These are phyloP conservation scores for Tonatia bakeri DNA, from an alignment of 2,113 vertebrate genomes.

Conservation along the genomic window DNA sequence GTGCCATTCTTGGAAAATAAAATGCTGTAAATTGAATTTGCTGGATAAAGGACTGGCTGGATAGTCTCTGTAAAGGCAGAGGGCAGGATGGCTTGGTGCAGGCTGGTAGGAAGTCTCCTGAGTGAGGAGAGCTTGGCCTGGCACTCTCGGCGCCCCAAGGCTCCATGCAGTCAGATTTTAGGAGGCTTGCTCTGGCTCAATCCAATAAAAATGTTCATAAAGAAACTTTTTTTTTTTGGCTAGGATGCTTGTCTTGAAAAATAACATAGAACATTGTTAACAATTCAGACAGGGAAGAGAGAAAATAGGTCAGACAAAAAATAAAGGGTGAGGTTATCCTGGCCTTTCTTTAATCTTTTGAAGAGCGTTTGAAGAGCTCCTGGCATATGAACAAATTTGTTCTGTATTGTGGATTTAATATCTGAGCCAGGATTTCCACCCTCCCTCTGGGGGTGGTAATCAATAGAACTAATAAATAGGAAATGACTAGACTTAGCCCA, in stretches of 20 bases:
- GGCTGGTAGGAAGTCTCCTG: conserved; percentile 53
- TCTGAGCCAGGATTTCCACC: conserved; percentile 59
- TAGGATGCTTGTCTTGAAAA: conserved; percentile 53
- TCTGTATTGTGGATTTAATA: conserved; percentile 61
- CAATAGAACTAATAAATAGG: conserved; percentile 63
- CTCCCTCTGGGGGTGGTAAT: conserved; percentile 45
- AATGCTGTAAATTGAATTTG: conserved; percentile 68
- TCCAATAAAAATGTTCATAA: conserved; percentile 75
- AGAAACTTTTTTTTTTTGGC: conserved; percentile 66
- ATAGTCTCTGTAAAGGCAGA: conserved; percentile 16
- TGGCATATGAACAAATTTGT: conserved; percentile 53
- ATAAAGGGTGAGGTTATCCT: neutral
- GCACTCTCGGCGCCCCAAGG: neutral
- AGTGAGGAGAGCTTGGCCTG: conserved; percentile 58
- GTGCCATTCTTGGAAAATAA: conserved; percentile 65
- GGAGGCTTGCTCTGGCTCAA: conserved; percentile 51
- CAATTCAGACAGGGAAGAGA: conserved; percentile 49
- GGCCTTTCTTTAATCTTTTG: conserved; percentile 61
- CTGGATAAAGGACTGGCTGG: conserved; percentile 49
- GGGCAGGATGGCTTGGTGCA: neutral
- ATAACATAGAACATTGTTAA: conserved; percentile 58
- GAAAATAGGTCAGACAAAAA: conserved; percentile 66
- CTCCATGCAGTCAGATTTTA: conserved; percentile 61
- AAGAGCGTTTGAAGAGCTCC: conserved; percentile 51
- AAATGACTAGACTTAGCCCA: conserved; percentile 37